These are phyloP conservation scores for Troides helena DNA, from an alignment of 2,888 invertebrate species.

Conservation along the genomic window DNA sequence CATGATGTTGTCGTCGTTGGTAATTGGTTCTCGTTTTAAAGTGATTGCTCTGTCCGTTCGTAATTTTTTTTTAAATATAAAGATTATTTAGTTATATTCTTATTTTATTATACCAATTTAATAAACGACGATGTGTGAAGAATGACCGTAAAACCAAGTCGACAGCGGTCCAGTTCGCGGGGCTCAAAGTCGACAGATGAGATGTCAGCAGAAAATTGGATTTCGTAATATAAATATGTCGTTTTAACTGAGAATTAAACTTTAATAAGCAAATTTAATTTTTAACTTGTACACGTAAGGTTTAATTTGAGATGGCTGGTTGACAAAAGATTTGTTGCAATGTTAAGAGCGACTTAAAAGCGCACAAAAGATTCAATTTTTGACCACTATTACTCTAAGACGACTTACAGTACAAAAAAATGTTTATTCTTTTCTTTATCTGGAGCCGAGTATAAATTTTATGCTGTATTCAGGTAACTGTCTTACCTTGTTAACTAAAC, in stretches of 20 bases:
- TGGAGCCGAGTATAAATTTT: slow-evolving; percentile 57
- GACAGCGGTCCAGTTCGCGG: slow-evolving; percentile 69
- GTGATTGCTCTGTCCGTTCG: neutral
- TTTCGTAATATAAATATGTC: slow-evolving; percentile 80
- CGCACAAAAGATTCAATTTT: slow-evolving; percentile 70
- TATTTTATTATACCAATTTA: slow-evolving; percentile 36
- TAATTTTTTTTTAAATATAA: neutral
- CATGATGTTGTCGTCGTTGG: too few species aligned
- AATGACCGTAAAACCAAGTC: slow-evolving; percentile 72
- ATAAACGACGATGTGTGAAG: slow-evolving; percentile 55
- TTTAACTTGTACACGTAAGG: slow-evolving; percentile 39
- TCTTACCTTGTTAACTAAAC: slow-evolving; percentile 62
- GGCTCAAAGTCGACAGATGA: slow-evolving; percentile 79
- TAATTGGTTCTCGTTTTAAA: too few species aligned
- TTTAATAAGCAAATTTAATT: slow-evolving; percentile 39
- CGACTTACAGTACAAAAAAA: slow-evolving; percentile 53
- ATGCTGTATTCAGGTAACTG: slow-evolving; percentile 46
- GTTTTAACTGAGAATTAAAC: slow-evolving; percentile 63
- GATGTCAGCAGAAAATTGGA: slow-evolving; percentile 81
- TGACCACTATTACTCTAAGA: slow-evolving; percentile 57
- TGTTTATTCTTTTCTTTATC: slow-evolving; percentile 52
- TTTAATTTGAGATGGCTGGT: slow-evolving; percentile 34
- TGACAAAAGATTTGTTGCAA: slow-evolving; percentile 50
- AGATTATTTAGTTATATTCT: slow-evolving; percentile 19
- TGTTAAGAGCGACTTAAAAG: slow-evolving; percentile 66